These are phyloP conservation scores for Elaphurus davidianus DNA, from an alignment of 2,113 vertebrate genomes.

Conservation along the genomic window DNA sequence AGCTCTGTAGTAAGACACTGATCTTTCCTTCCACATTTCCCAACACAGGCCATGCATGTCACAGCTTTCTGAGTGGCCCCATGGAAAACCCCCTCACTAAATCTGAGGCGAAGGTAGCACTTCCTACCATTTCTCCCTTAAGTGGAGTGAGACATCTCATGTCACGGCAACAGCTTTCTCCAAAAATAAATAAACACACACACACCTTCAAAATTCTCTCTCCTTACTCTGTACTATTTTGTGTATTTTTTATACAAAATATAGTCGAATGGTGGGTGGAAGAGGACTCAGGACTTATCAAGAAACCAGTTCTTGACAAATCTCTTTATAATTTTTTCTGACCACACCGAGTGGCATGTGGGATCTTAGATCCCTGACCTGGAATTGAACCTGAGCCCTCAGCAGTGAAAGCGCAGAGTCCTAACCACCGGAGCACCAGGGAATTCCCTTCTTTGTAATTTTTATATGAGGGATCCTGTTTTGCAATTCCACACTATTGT, in stretches of 20 bases:
- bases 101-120: neutral
- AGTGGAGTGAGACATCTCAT: neutral
- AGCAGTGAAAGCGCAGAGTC: neutral
- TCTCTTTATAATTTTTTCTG: neutral
- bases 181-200: neutral
- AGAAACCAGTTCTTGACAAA: neutral
- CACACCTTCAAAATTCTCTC: neutral
- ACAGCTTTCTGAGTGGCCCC: neutral
- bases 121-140: neutral
- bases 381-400: neutral
- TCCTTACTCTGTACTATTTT: neutral
- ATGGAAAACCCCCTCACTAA: neutral
- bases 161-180: neutral
- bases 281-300: neutral
- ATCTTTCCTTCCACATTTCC: neutral
- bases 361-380: neutral
- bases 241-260: neutral
- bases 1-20: neutral
- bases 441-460: neutral
- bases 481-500: neutral
- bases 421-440: neutral
- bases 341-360: accelerated
- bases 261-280: neutral
- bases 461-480: neutral
- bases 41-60: neutral